Percentiles rank a stretch among this genome's conserved stretches.
phyloP scores from a whole-genome alignment of 2,888 invertebrate species.

The Cerastoderma edule region DNA sequence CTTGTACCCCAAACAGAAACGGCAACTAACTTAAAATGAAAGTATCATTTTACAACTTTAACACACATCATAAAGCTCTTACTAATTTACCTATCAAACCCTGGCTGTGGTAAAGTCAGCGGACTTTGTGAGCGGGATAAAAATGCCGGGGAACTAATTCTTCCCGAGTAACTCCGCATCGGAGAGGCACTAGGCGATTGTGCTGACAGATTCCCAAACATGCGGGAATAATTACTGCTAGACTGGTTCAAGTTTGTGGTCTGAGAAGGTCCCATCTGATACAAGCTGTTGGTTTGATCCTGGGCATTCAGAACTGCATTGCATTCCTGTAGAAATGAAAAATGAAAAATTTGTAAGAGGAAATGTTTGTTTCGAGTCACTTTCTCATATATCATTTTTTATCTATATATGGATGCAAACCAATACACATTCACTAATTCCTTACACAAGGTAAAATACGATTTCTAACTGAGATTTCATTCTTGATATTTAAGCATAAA shows the following conservation, averaged over 20 bases:
- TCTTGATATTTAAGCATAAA: too few relatives aligned
- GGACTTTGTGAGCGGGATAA: slow-evolving; percentile 67
- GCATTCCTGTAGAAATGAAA: slow-evolving; percentile 54
- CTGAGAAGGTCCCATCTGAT: slow-evolving; percentile 68
- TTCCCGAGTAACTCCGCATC: slow-evolving; percentile 75
- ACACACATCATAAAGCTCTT: too few relatives aligned
- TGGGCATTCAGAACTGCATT: slow-evolving; percentile 63
- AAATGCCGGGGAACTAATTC: slow-evolving; percentile 78
- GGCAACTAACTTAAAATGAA: too few relatives aligned
- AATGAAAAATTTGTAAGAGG: too few relatives aligned
- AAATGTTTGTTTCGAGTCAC: too few relatives aligned
- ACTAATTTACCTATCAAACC: slow-evolving; percentile 55
- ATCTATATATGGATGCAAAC: too few relatives aligned
- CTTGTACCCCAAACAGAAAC: too few relatives aligned
- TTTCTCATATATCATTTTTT: too few relatives aligned
- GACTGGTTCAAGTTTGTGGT: slow-evolving; percentile 68
- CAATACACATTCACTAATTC: too few relatives aligned
- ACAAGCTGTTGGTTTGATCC: slow-evolving; percentile 69
- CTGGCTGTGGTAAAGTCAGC: slow-evolving; percentile 37
- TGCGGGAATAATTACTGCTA: slow-evolving; percentile 68
- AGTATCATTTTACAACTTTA: too few relatives aligned
- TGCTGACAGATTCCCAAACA: slow-evolving; percentile 74
- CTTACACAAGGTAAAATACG: too few relatives aligned
- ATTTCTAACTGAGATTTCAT: too few relatives aligned
- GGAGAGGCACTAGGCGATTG: slow-evolving; percentile 81